Base-by-base conservation (phyloP, 2,113 vertebrate genomes). In the Brachypteracias leptosomus region DNA sequence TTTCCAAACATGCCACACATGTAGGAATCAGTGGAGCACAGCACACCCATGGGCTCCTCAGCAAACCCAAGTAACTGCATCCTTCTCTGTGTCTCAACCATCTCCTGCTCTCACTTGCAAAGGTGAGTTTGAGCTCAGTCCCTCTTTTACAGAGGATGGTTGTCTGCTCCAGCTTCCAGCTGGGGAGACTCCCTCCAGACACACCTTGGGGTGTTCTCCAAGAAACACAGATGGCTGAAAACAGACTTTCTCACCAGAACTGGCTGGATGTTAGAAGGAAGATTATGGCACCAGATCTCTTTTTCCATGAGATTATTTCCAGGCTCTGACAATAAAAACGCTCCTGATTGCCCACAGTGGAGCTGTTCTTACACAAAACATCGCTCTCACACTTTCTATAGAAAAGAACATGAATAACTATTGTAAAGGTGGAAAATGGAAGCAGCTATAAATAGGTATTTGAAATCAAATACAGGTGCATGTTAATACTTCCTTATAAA, bases 51-150 rank as follows among this genome's bases (percentile, higher is more conserved):
- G 59, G 18, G 26, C 6, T 75, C 35, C 47, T 9, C 49, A 61
- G n/a, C 29, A 83, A 88, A 40, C 2, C 4, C 4, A 38, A 35
- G 8, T 4, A n/a, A 26, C 2, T 3, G 13, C 1, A 2, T 21
- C 15, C 14, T 47, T 36, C 11, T 26, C 52, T 57, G 24, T 25
- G 16, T 46, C 63, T 44, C 6, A 1, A 2, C 10, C 51, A 35
- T 3, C 51, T 88, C 36, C 59, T 62, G 46, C 40, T 79, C 46
- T 73, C 31, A 12, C 19, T 62, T 46, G 29, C 25, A 62, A 49
- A 24, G 19, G 11, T 1, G 3, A 61, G 13, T 31, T 54, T 55
- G 35, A 78, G 26, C 29, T n/a, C 33, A 61, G 40, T 7, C 16
- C 31, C 40, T 40, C 7, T 29, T 21, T 9, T 44, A 16, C 40